Percentiles rank a stretch among this genome's conserved stretches.
Conservation (phyloP, 2,797 vertebrate species). For the Clarias fuscus region DNA sequence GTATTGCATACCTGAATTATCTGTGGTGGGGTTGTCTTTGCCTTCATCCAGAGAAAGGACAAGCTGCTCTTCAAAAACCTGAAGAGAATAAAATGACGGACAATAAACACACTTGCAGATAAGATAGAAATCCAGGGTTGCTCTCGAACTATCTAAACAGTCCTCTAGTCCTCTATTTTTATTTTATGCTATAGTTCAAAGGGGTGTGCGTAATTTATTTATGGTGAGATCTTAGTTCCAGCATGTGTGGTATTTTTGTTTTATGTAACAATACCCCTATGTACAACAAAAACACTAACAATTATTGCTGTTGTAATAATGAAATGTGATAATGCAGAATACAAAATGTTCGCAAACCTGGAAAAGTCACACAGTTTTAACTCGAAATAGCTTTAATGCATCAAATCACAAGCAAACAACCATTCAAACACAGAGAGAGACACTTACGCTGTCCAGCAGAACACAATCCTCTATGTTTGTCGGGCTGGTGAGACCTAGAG, state of each 20-base stretch:
- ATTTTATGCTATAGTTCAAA: not conserved
- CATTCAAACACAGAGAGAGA: not conserved
- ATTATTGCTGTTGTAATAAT: not conserved
- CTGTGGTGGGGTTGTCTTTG: constrained; percentile 54
- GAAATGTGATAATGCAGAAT: not conserved
- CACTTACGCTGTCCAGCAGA: constrained; percentile 69
- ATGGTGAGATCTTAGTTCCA: not conserved
- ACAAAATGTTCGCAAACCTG: not conserved
- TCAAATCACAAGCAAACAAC: constrained; percentile 11
- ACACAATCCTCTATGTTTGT: constrained; percentile 49
- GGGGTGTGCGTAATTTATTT: not conserved
- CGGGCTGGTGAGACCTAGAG: constrained; percentile 45
- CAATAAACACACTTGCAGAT: constrained; percentile 12
- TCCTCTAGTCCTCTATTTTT: not conserved
- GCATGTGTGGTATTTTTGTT: not conserved
- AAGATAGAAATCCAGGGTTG: not conserved
- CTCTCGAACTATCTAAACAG: not conserved
- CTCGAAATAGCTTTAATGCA: constrained; percentile 29
- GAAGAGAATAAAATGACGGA: constrained; percentile 37
- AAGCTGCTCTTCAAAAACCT: constrained; percentile 74
- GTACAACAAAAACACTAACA: not conserved
- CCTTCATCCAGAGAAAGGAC: constrained; percentile 71
- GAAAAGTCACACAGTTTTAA: not conserved
- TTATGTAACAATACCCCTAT: not conserved
- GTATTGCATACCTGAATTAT: constrained; percentile 59